These are phyloP conservation scores for Parotocinclus haroldoi DNA, from an alignment of 2,797 vertebrate genomes.

Conservation along the genomic window DNA sequence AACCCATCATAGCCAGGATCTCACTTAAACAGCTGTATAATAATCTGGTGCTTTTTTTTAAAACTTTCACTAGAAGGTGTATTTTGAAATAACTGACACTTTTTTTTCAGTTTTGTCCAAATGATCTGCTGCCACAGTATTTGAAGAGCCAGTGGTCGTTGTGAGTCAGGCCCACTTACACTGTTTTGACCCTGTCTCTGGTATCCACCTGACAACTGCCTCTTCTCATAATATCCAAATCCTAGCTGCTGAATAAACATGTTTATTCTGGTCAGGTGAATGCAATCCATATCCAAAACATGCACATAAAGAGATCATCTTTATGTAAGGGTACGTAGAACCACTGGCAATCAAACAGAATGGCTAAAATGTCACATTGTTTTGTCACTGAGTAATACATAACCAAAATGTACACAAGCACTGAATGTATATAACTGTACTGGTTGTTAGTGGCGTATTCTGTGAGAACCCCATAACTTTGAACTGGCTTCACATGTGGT, in stretches of 20 bases:
- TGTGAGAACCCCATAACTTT: too few relatives aligned
- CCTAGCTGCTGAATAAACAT: constrained; percentile 9
- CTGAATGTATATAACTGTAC: too few relatives aligned
- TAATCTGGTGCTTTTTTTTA: not conserved
- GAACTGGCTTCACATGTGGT: too few relatives aligned
- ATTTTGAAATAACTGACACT: not conserved
- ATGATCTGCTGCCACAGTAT: constrained; percentile 6
- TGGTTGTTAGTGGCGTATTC: too few relatives aligned
- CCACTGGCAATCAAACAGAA: too few relatives aligned
- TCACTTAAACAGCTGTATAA: not conserved
- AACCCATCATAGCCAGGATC: constrained; percentile 30
- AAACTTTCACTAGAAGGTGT: too few relatives aligned
- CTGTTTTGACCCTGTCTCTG: constrained; percentile 16
- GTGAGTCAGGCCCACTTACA: constrained; percentile 8
- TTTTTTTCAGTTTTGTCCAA: constrained; percentile 1
- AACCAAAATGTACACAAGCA: too few relatives aligned
- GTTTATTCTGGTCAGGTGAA: constrained; percentile 7
- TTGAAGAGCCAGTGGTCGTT: constrained; percentile 1
- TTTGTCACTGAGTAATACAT: too few relatives aligned
- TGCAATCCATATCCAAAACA: constrained; percentile 5
- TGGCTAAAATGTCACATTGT: too few relatives aligned
- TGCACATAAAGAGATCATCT: too few relatives aligned
- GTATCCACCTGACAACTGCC: constrained; percentile 22
- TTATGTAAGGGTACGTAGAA: too few relatives aligned
- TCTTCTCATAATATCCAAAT: constrained; percentile 41